Base-by-base conservation (phyloP, 2,113 vertebrate species). In the Procapra przewalskii region DNA sequence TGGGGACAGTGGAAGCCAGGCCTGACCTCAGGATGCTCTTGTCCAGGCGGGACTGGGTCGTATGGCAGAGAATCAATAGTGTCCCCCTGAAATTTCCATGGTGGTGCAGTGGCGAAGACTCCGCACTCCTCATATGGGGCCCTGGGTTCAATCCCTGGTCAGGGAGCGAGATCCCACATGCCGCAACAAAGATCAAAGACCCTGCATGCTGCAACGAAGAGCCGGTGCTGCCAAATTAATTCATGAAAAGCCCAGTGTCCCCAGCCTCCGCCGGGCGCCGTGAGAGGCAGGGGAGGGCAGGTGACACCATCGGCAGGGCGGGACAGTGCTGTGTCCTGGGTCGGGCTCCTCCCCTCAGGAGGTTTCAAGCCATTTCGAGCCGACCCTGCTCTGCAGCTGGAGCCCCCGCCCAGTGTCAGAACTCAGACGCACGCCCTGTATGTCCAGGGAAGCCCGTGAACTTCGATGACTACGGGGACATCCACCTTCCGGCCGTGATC, bases 401-500 rank as follows among this genome's bases (percentile, higher is more conserved):
- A 2, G 0, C 8, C 45, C 27, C 10, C 17, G 64, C 40, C 71
- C 62, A 1, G 54, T 0, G 3, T 27, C 17, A 0, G 31, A 0
- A 1, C 79, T 64, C 90, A 84, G 55, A 19, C 0, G 3, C 0
- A 0, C 2, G 0, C 0, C 13, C 6, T 81, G 40, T 90, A 86
- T 85, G 64, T 88, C 13, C 97, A 99, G 99, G 99, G 91, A 99
- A 99, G 84, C 98, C 99, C 0, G 99, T 99, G 94, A 96, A 99
- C 98, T 99, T 99, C 0, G 99, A 99, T 0, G 94, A 99, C 85
- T 99, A 98, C 0, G 64, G 96, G 0, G 99, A 99, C 96, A 90
- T 99, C 54, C 99, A 99, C 17, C 40, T 99, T 67, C 98, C 99
- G 0, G 99, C 99, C 0, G 99, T 99, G 90, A 98, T 99, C 98